Percentiles rank a stretch among this genome's conserved stretches.
Evolutionary conservation across 2,113 vertebrate genomes (phyloP).

Genomic region (Spea bombifrons): DNA sequence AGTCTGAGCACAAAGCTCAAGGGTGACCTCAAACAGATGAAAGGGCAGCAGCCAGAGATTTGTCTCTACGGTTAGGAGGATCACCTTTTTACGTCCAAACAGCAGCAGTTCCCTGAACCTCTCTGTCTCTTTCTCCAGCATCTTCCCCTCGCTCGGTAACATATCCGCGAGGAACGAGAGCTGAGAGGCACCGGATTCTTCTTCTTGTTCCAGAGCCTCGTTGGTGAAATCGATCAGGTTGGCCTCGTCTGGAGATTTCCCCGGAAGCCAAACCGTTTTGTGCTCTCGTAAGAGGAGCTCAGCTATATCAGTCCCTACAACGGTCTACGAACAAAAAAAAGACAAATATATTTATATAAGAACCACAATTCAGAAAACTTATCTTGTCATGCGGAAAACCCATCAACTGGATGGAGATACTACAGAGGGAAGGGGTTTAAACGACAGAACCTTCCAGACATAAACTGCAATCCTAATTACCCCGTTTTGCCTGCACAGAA

Average conservation of each 20-base stretch:
- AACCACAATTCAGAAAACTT: too few relatives aligned
- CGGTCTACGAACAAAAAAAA: conserved; percentile 69
- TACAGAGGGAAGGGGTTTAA: too few relatives aligned
- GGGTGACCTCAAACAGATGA: too few relatives aligned
- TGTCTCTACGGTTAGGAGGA: too few relatives aligned
- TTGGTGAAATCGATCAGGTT: conserved; percentile 96
- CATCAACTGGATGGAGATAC: neutral
- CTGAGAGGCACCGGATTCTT: conserved; percentile 82
- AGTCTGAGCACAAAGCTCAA: neutral
- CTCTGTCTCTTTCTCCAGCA: conserved; percentile 84
- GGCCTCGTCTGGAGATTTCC: conserved; percentile 92
- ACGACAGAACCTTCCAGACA: too few relatives aligned
- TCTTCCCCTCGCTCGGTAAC: conserved; percentile 66
- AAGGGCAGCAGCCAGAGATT: too few relatives aligned
- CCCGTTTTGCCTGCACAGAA: conserved; percentile 94
- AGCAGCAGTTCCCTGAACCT: conserved; percentile 92
- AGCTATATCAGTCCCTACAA: conserved; percentile 92
- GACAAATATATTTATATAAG: neutral
- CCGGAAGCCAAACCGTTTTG: conserved; percentile 90
- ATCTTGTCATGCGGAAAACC: too few relatives aligned
- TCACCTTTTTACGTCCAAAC: conserved; percentile 93
- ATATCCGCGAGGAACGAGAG: conserved; percentile 86
- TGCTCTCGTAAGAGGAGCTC: conserved; percentile 91
- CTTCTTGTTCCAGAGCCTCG: conserved; percentile 79
- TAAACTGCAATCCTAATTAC: conserved; percentile 56